Evolutionary conservation across 1,140 invertebrate genomes (phyloP).

Genomic region (Microplitis mediator): DNA sequence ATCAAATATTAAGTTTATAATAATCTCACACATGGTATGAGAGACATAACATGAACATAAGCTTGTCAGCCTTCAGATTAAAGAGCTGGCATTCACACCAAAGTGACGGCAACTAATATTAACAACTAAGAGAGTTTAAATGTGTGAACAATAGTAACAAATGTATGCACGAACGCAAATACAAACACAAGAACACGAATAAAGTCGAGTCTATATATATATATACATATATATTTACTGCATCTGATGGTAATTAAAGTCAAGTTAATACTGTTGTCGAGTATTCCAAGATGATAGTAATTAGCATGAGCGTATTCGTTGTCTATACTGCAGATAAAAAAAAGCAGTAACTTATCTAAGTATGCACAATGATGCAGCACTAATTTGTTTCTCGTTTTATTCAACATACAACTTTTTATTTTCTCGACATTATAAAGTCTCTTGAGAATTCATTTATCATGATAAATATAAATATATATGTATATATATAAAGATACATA

Average conservation of each 20-base stretch:
- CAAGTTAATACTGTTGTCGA: conserved; percentile 41
- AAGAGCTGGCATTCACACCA: not conserved
- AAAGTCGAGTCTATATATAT: conserved; percentile 1
- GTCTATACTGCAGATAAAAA: conserved; percentile 30
- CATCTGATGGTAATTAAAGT: conserved; percentile 39
- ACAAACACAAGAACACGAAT: not conserved
- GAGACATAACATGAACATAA: not conserved
- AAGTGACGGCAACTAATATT: not conserved
- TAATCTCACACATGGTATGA: not conserved
- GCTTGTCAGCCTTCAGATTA: conserved; percentile 1
- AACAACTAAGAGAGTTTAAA: too few species aligned
- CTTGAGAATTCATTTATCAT: not conserved
- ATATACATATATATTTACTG: not conserved
- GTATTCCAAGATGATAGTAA: conserved; percentile 33
- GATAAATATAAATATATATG: not conserved
- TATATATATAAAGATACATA: not conserved
- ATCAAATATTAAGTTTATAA: too few species aligned
- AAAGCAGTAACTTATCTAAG: conserved; percentile 1
- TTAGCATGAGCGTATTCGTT: conserved; percentile 40
- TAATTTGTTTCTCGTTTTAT: not conserved
- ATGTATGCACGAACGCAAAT: not conserved
- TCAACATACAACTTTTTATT: not conserved
- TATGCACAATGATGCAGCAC: not conserved
- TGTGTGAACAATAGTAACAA: too few species aligned
- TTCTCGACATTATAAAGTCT: not conserved